Evolutionary conservation across 1,140 invertebrate species (phyloP).

Genomic region (Plutomurus gul): DNA sequence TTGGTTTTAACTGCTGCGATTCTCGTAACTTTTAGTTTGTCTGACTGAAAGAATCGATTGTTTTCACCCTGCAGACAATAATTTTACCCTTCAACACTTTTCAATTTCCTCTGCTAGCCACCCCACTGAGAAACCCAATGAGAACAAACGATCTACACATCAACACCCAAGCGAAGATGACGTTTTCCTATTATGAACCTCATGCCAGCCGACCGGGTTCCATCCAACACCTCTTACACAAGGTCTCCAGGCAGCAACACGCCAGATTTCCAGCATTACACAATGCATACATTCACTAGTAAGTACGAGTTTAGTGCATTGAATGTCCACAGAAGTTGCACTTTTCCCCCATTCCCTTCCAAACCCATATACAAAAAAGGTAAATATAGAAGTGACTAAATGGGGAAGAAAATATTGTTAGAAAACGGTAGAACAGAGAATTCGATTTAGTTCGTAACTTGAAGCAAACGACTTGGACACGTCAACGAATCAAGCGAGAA

Average conservation of each 20-base stretch:
- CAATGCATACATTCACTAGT: background rate
- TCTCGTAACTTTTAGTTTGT: no score
- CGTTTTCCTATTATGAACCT: background rate
- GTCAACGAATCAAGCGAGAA: no score
- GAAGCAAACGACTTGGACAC: no score
- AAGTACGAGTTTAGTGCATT: no score
- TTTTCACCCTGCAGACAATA: slow-evolving; percentile 34
- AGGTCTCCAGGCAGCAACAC: no score
- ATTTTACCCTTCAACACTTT: slow-evolving; percentile 40
- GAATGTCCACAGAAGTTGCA: background rate
- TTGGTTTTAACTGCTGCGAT: no score
- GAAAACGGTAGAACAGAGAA: background rate
- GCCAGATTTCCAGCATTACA: background rate
- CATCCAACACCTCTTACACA: no score
- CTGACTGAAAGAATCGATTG: slow-evolving; percentile 30
- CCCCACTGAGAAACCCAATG: slow-evolving; percentile 20
- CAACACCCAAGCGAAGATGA: background rate
- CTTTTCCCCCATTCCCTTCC: background rate
- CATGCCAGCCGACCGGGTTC: background rate
- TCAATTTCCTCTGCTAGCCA: slow-evolving; percentile 27
- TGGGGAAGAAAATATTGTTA: background rate
- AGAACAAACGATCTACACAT: slow-evolving; percentile 32
- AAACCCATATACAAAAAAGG: background rate
- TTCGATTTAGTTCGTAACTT: background rate
- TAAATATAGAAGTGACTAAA: background rate